Evolutionary conservation across 92 coral and sea anemone genomes (phyloP), one percentile per base, ranked within the genome.

Genomic region (Parazoanthus atlanticus): DNA sequence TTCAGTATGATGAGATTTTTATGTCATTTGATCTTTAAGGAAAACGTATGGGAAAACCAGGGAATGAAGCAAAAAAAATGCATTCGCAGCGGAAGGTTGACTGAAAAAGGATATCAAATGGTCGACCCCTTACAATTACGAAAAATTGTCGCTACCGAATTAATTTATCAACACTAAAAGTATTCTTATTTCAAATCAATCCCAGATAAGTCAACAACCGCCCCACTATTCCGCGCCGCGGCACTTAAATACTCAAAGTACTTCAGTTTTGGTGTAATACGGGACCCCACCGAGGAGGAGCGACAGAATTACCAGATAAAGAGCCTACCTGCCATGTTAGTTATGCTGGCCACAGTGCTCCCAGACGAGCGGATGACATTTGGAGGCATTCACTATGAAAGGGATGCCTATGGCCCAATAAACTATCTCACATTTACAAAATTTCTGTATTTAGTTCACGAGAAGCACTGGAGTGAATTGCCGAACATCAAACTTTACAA

Each of bases 371-470:
- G 77, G 38, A 34, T 94, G 38, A 82, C 91, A 19, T 90, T 97
- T 52, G 92, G 95, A 65, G 93, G 95, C 5, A 82, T 95, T 58
- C 91, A 89, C 13, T 97, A 94, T 77, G 95, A 94, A n/a, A 46
- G 81, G 25, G 91, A 91, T 46, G 91, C 91, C 49, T 95, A 95
- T 88, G 99, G 99, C 11, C 91, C 88, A 9, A 87, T 95, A 41
- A 94, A 88, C 49, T 97, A 97, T 43, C 88, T 93, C 2, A 95
- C 94, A 32, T 86, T 97, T 16, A 87, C 96, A 33, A 94, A 88
- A 49, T 97, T 97, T 84, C 90, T 97, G 74, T 97, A 80, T 86
- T 93, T 98, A 4, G 98, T 93, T 15, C 99, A 97, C 90, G 95
- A 95, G 72, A 94, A 91, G 75, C 96, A 97, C 82, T 97, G 97